Conservation (phyloP, 2,113 vertebrate genomes). For the Narcine bancroftii region DNA sequence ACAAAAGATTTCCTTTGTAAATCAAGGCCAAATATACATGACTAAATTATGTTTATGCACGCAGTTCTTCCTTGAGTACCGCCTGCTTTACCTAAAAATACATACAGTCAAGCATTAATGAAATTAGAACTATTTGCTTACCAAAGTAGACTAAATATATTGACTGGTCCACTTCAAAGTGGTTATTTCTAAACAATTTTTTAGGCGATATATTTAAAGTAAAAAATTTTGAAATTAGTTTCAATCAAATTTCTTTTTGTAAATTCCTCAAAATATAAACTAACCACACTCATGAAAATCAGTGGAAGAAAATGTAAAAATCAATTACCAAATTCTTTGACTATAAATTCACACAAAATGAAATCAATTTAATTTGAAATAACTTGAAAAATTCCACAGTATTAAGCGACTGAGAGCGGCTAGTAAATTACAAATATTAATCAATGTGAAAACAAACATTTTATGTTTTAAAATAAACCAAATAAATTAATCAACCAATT, state of each 20-base stretch:
- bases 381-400: not conserved
- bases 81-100: not conserved
- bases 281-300: not conserved
- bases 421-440: not conserved
- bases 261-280: not conserved
- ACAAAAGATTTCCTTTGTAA: not conserved
- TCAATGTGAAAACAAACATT: not conserved
- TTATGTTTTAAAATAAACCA: no score
- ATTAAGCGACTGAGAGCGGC: not conserved
- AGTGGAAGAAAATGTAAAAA: no score
- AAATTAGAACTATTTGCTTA: not conserved
- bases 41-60: not conserved
- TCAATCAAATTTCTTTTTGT: not conserved
- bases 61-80: not conserved
- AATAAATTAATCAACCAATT: no score
- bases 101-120: not conserved
- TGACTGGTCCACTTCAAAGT: not conserved
- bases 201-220: not conserved
- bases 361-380: not conserved
- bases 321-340: no score
- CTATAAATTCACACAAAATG: not conserved
- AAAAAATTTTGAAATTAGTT: not conserved
- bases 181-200: no score
- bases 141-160: not conserved
- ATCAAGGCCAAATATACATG: not conserved